Base-by-base conservation (phyloP, 2,888 invertebrate species). In the Hofmannophila pseudospretella region DNA sequence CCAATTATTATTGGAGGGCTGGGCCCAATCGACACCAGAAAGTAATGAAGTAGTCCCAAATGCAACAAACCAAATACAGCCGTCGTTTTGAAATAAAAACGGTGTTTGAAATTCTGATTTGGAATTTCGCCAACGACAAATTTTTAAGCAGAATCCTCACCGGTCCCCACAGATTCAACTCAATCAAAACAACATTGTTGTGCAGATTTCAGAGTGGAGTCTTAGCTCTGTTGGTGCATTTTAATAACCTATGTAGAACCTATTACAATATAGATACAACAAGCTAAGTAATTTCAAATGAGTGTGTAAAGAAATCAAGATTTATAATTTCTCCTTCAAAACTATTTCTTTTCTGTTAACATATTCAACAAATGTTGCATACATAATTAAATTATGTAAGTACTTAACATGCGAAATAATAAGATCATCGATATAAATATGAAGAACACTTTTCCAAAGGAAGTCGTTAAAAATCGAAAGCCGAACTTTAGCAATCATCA, bases 1-100 rank as follows among this genome's bases (percentile, higher is more conserved):
- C 54, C 48, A 49, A 50, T 45, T 40, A 38, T 34, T 25, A 16
- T 27, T 26, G 47, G 39, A 39, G 30, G 39, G 39, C 46, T 40
- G 54, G 45, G 47, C 46, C 55, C 68, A 77, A 76, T 77, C 70
- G 70, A 77, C 76, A 76, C 75, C 69, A 65, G 49, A 34, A 16
- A 16, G 63, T 75, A 76, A 76, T 74, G 62, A 76, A 69, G 68
- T 45, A 54, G 66, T 66, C 60, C 54, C 48, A 58, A 60, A 65
- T 49, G 53, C 62, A 61, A 54, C 61, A 45, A 42, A 41, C 65
- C 65, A 61, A 64, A 67, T 64, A 61, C 55, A 59, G 55, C 32
- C 39, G 39, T 41, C 34, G 36, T 28, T 32, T 36, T 23, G 34
- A 16, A 29, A 20, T 27, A 52, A 58, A 47, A 65, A 57, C 47